phyloP scores from a whole-genome alignment of 2,797 vertebrate species.

The Gila robusta region DNA sequence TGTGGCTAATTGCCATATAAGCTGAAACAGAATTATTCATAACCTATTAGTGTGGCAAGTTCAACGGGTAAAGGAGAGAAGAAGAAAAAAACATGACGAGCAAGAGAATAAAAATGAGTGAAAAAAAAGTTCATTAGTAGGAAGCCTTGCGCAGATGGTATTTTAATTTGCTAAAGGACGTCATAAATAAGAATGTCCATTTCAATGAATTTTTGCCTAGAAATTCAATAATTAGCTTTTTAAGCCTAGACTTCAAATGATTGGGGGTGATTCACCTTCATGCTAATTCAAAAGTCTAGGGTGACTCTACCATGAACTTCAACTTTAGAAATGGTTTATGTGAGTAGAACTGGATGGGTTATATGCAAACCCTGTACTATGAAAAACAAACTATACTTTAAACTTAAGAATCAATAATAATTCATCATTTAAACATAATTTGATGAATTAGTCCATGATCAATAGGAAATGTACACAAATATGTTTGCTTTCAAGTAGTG shows the following conservation, averaged over 20 bases:
- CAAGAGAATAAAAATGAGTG: slow-evolving; percentile 69
- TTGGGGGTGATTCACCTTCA: slow-evolving; percentile 67
- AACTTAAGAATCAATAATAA: background rate
- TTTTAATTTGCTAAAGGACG: slow-evolving; percentile 82
- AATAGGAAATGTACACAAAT: background rate
- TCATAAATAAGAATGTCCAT: slow-evolving; percentile 82
- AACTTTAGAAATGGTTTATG: slow-evolving; percentile 46
- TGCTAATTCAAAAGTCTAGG: slow-evolving; percentile 38
- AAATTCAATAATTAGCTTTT: slow-evolving; percentile 74
- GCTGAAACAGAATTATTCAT: slow-evolving; percentile 88
- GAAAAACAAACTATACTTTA: background rate
- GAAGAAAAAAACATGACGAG: slow-evolving; percentile 37
- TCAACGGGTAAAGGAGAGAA: slow-evolving; percentile 75
- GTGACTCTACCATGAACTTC: slow-evolving; percentile 50
- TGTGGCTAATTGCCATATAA: slow-evolving; percentile 81
- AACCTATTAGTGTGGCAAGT: slow-evolving; percentile 83
- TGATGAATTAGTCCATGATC: background rate
- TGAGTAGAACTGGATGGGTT: background rate
- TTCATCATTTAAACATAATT: background rate
- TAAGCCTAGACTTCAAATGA: slow-evolving; percentile 73
- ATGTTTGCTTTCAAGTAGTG: background rate
- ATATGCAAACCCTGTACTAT: background rate
- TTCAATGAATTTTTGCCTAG: slow-evolving; percentile 80
- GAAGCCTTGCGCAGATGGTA: slow-evolving; percentile 72
- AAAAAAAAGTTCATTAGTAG: slow-evolving; percentile 82